These are phyloP conservation scores for Sinocyclocheilus grahami DNA, from an alignment of 2,113 vertebrate species.

Conservation along the genomic window DNA sequence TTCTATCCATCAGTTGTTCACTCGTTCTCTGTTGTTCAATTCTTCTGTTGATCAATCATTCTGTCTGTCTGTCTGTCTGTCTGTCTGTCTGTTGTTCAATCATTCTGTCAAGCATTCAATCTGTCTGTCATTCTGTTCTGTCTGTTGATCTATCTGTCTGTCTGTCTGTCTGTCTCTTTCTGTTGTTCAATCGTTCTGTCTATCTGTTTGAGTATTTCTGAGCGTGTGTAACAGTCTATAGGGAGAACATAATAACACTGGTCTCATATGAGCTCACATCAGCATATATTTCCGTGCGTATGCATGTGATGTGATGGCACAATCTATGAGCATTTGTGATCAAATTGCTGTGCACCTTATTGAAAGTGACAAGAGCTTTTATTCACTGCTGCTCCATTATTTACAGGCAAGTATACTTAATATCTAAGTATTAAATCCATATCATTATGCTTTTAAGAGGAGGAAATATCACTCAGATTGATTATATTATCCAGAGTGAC, in stretches of 20 bases:
- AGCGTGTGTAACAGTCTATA: slow-evolving; percentile 1
- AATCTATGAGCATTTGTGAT: slow-evolving; percentile 55
- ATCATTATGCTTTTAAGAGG: slow-evolving; percentile 40
- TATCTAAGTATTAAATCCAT: slow-evolving; percentile 59
- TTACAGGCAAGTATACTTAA: slow-evolving; percentile 56
- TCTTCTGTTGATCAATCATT: too few species aligned
- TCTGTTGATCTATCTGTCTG: neutral
- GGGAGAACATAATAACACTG: slow-evolving; percentile 2
- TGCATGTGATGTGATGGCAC: slow-evolving; percentile 37
- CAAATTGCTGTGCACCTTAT: slow-evolving; percentile 55
- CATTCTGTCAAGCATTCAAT: too few species aligned
- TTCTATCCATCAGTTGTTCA: too few species aligned
- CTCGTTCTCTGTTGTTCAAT: too few species aligned
- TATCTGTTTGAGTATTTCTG: neutral
- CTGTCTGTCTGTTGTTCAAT: too few species aligned
- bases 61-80: too few species aligned
- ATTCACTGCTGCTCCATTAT: slow-evolving; percentile 57
- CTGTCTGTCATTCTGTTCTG: too few species aligned
- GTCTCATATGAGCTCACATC: slow-evolving; percentile 19
- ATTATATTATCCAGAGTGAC: slow-evolving; percentile 58
- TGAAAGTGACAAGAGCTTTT: slow-evolving; percentile 62
- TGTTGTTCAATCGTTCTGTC: neutral
- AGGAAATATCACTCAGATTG: slow-evolving; percentile 56
- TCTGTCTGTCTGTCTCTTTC: neutral
- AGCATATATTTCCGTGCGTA: slow-evolving; percentile 44